Conservation (phyloP, 2,888 invertebrate genomes). For the Clepsis dumicolana region DNA sequence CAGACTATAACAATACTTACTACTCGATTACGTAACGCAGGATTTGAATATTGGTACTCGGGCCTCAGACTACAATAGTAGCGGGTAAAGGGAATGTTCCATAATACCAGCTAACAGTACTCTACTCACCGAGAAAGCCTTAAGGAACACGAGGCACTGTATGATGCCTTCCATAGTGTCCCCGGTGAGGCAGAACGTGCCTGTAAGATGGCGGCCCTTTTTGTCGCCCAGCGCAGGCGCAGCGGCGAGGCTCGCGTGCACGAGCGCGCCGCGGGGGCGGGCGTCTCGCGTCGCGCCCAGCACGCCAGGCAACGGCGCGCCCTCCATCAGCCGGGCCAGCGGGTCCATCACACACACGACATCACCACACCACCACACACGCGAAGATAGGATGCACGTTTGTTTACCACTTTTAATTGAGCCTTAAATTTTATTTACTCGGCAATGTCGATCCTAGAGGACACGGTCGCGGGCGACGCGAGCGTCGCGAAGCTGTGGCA, state of each 20-base stretch:
- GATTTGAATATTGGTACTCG: too few relatives aligned
- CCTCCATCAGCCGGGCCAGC: constrained; percentile 92
- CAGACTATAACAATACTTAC: too few relatives aligned
- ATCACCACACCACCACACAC: constrained; percentile 48
- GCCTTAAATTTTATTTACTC: background rate
- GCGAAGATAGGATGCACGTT: background rate
- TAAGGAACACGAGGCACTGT: constrained; percentile 96
- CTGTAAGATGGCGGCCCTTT: constrained; percentile 93
- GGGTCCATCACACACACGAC: constrained; percentile 88
- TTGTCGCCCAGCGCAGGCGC: constrained; percentile 90
- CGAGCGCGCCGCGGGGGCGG: constrained; percentile 89
- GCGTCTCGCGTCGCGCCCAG: constrained; percentile 85
- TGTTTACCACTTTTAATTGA: background rate
- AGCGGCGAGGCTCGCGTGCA: constrained; percentile 91
- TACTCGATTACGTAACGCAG: too few relatives aligned
- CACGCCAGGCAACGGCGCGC: constrained; percentile 88
- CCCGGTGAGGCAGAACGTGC: constrained; percentile 95
- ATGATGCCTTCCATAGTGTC: constrained; percentile 98
- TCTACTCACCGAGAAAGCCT: constrained; percentile 95
- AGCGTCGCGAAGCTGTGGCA: constrained; percentile 55
- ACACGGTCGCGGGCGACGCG: constrained; percentile 60
- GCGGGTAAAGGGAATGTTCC: too few relatives aligned
- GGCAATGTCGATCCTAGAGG: constrained; percentile 63
- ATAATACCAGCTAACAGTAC: too few relatives aligned
- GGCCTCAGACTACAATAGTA: too few relatives aligned